Base-by-base conservation (phyloP, 2,797 vertebrate species). In the Sphenodon punctatus region DNA sequence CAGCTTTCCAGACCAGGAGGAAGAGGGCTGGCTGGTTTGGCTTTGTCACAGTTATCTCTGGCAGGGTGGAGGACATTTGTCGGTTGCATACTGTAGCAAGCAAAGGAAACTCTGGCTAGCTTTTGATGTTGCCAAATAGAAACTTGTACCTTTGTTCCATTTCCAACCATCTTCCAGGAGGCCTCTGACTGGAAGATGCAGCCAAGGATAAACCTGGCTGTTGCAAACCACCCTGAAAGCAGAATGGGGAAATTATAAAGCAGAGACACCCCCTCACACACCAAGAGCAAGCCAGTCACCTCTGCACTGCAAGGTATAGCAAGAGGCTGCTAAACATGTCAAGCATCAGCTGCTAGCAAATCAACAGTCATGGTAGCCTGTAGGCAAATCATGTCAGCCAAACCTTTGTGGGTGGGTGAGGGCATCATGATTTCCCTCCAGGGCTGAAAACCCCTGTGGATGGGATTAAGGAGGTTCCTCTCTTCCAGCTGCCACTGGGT, bases 21-120 rank as follows among this genome's bases (percentile, higher is more conserved):
- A 72, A 61, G 72, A 70, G 58, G n/a, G n/a, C n/a, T n/a, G 84
- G 75, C 11, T 64, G 67, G 69, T 88, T 84, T 87, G 65, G 61
- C 80, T 86, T 75, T 70, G 83, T 79, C 34, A 25, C 58, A 65
- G 53, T 74, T 82, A 72, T 70, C 42, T 83, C 49, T 3, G 10
- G 75, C 67, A 82, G 65, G 49, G 78, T 61, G 75, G 82, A 78
- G 15, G 86, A 87, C 86, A 89, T 36, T 34, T 23, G 14, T 58
- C 55, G 58, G 36, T 65, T 49, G 59, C 48, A 72, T 30, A 67
- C 69, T 8, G 55, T 67, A 30, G n/a, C 3, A 53, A 27, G 53
- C 16, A 53, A n/a, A 58, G 86, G 75, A 91, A 34, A 27, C 55
- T 49, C 0, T 0, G 27, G 64, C 56, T 90, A 87, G 84, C 60